These are phyloP conservation scores for Pteria penguin DNA, from an alignment of 2,888 invertebrate genomes.

Conservation along the genomic window DNA sequence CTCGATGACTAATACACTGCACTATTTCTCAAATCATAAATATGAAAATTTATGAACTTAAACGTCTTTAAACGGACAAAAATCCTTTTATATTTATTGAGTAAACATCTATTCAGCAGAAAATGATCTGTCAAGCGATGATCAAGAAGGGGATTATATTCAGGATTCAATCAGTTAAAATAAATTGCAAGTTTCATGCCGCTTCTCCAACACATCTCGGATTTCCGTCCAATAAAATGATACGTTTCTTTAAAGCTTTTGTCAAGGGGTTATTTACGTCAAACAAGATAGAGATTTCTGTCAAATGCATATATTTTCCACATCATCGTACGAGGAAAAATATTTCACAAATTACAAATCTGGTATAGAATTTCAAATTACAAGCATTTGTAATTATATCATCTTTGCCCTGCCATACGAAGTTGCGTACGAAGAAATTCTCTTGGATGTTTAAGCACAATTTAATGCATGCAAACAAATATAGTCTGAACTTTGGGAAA, in stretches of 20 bases:
- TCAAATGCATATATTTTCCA: background rate
- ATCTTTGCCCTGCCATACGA: too few species aligned
- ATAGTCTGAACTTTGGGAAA: too few species aligned
- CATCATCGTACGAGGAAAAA: background rate
- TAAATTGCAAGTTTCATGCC: background rate
- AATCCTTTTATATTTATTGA: background rate
- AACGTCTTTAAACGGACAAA: slow-evolving; percentile 18
- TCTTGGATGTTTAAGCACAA: too few species aligned
- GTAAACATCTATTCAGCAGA: background rate
- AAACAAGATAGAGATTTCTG: background rate
- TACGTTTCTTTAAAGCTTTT: background rate
- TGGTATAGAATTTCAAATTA: too few species aligned
- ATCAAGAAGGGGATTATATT: background rate
- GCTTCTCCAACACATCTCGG: background rate
- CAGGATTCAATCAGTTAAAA: background rate
- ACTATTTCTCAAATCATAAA: slow-evolving; percentile 7
- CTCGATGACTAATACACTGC: background rate
- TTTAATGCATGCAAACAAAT: too few species aligned
- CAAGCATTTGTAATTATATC: too few species aligned
- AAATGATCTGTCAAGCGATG: background rate
- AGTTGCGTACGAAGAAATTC: too few species aligned
- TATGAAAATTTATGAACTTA: slow-evolving; percentile 11
- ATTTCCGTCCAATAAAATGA: background rate
- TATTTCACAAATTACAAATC: too few species aligned
- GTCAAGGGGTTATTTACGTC: background rate